Evolutionary conservation across 1,140 invertebrate species (phyloP), one percentile per base, ranked within the genome.

Genomic region (Drosophila insularis): DNA sequence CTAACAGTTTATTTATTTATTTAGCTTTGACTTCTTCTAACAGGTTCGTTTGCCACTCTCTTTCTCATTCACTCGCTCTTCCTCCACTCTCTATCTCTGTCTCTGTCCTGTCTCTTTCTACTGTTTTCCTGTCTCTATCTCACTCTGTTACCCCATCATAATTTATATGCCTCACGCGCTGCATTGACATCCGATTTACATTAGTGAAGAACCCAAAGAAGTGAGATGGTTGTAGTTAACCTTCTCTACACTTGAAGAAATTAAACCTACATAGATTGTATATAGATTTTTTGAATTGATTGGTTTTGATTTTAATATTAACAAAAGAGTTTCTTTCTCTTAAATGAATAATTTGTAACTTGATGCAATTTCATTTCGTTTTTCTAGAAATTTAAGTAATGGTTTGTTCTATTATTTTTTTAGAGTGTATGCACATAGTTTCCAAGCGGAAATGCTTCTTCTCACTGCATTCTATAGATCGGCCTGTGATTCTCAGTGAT

Each of bases 111-210:
- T 56, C 58, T 58, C 66, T 68, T 40, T 46, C 21, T 65, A 6
- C 4, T 27, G 6, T 17, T 35, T 40, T 63, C 56, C 17, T 72
- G 32, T 56, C 63, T 68, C 50, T 55, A 31, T 53, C 50, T 68
- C n/a, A 35, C 67, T 66, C 67, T 73, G n/a, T 50, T 43, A 17
- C 17, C n/a, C 43, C 17, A 11, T 50, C 58, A 69, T 82, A 89
- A 90, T 89, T 90, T 87, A 90, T 90, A 87, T 89, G 85, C 89
- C 77, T 80, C 82, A 81, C 89, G 85, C 84, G 89, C 78, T 84
- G 75, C 85, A 82, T 89, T 91, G 81, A 91, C 90, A 91, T 91
- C 90, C 90, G 90, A 91, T 91, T 91, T 91, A 91, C 89, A 91
- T 91, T 91, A 91, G 84, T 64, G 66, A 53, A 62, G 63, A 67